Conservation (phyloP, 2,797 vertebrate genomes). For the Apogon talboti region DNA sequence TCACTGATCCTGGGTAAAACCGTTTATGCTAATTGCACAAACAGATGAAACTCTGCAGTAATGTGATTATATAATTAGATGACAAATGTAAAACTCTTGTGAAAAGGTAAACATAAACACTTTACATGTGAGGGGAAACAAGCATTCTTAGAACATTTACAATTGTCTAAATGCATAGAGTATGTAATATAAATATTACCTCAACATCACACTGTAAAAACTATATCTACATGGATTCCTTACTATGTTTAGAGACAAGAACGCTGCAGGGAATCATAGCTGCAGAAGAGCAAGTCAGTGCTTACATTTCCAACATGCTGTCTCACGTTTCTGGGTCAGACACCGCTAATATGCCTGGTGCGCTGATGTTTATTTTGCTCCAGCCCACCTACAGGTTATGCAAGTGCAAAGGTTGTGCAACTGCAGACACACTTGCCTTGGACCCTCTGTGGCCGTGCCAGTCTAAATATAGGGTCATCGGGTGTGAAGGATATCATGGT, state of each 20-base stretch:
- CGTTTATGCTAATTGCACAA: too few species aligned
- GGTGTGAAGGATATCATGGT: slow-evolving; percentile 29
- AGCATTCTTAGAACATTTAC: too few species aligned
- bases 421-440: slow-evolving; percentile 35
- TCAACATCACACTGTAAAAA: not conserved
- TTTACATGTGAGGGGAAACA: too few species aligned
- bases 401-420: slow-evolving; percentile 72
- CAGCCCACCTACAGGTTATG: slow-evolving; percentile 52
- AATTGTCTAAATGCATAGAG: too few species aligned
- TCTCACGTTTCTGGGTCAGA: slow-evolving; percentile 61
- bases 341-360: slow-evolving; percentile 31
- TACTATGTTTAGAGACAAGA: not conserved
- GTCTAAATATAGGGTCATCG: slow-evolving; percentile 73
- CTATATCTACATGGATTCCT: not conserved
- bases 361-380: slow-evolving; percentile 66
- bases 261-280: not conserved
- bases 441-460: slow-evolving; percentile 37
- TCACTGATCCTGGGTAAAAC: too few species aligned
- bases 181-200: not conserved
- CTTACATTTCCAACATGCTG: slow-evolving; percentile 11
- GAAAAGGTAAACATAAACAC: too few species aligned
- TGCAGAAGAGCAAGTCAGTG: not conserved
- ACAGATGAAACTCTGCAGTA: too few species aligned
- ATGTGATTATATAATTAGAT: too few species aligned
- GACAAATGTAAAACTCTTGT: too few species aligned